A percentile compares a stretch with the other conserved stretches of the same genome.
These are phyloP conservation scores for Mus musculus DNA, from an alignment of 2,113 vertebrate species.

Conservation along the genomic window GRCm39 chr10:91487001-91487500, in stretches of 20 bases:
- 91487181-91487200: conserved; percentile 55
- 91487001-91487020: conserved; percentile 80
- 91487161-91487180: conserved; percentile 43
- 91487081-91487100: conserved; percentile 81
- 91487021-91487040: conserved; percentile 79
- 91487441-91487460: conserved; percentile 63
- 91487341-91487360: conserved; percentile 55
- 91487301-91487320: conserved; percentile 71
- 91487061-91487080: conserved; percentile 83
- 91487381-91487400: conserved; percentile 41
- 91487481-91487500: background rate
- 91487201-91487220: conserved; percentile 62
- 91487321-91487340: conserved; percentile 62
- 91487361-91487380: conserved; percentile 54
- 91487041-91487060: conserved; percentile 84
- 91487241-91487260: conserved; percentile 62
- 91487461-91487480: background rate
- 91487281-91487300: conserved; percentile 66
- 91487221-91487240: conserved; percentile 60
- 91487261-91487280: conserved; percentile 61
- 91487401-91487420: conserved; percentile 63
- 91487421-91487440: conserved; percentile 55
- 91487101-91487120: conserved; percentile 76
- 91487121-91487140: conserved; percentile 75
- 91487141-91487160: conserved; percentile 23